These are phyloP conservation scores for Ceratosolen solmsi DNA, from an alignment of 1,140 invertebrate genomes.

Conservation along the genomic window DNA sequence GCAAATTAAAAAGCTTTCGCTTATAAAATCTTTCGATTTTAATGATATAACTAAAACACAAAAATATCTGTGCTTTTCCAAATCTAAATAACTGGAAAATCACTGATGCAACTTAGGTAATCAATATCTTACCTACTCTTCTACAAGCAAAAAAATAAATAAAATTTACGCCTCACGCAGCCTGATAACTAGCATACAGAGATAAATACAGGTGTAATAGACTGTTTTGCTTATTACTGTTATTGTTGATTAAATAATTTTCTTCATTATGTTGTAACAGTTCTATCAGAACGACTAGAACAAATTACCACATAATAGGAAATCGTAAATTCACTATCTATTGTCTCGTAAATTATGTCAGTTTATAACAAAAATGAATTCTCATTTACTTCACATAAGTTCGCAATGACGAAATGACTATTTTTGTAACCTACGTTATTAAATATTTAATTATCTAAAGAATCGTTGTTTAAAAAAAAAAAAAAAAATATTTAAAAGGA, in stretches of 20 bases:
- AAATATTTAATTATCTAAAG: constrained; percentile 46
- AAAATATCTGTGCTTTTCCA: constrained; percentile 58
- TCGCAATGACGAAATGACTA: constrained; percentile 57
- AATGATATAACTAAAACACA: constrained; percentile 56
- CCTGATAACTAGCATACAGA: constrained; percentile 45
- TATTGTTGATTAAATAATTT: constrained; percentile 59
- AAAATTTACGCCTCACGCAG: constrained; percentile 46
- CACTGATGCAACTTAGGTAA: constrained; percentile 65
- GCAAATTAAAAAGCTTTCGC: constrained; percentile 56
- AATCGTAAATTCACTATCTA: constrained; percentile 44
- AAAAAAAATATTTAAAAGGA: constrained; percentile 40
- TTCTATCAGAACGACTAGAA: constrained; percentile 18
- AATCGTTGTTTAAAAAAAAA: constrained; percentile 51
- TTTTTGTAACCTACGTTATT: constrained; percentile 48
- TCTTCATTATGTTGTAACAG: constrained; percentile 26
- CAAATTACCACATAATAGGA: constrained; percentile 33
- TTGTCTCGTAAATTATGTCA: constrained; percentile 44
- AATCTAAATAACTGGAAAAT: constrained; percentile 57
- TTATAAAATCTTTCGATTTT: constrained; percentile 57
- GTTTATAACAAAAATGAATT: constrained; percentile 50
- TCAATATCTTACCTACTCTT: constrained; percentile 54
- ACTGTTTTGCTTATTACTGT: constrained; percentile 58
- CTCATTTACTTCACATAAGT: constrained; percentile 51
- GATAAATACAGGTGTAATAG: constrained; percentile 56
- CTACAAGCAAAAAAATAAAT: constrained; percentile 35